Evolutionary conservation across 92 coral and sea anemone species (phyloP).

Genomic region (Palythoa heliodiscus): DNA sequence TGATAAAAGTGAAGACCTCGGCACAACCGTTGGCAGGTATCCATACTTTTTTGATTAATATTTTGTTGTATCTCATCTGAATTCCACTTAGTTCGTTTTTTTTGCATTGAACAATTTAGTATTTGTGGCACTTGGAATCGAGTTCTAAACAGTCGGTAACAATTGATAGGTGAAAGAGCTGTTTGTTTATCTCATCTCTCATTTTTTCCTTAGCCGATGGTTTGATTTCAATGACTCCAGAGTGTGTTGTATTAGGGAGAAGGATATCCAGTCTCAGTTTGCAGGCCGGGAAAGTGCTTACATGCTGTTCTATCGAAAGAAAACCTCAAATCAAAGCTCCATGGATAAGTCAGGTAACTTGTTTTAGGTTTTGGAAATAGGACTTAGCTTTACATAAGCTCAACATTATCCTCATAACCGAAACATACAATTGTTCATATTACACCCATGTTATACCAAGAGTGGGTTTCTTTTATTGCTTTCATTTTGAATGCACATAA

Average conservation of each 20-base stretch:
- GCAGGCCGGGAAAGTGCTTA: slow-evolving; percentile 88
- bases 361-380: background rate
- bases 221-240: slow-evolving; percentile 82
- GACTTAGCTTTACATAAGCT: background rate
- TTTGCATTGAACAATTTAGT: background rate
- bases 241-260: slow-evolving; percentile 65
- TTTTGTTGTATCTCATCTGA: no score
- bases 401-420: background rate
- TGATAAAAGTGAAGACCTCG: background rate
- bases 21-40: no score
- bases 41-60: no score
- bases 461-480: no score
- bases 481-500: no score
- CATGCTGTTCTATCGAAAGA: slow-evolving; percentile 80
- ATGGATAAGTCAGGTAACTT: slow-evolving; percentile 13
- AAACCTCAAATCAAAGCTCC: slow-evolving; percentile 6
- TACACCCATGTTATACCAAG: no score
- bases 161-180: no score
- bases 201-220: slow-evolving; percentile 46
- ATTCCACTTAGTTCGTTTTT: background rate
- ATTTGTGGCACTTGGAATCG: background rate
- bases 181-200: background rate
- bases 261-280: slow-evolving; percentile 77
- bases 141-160: no score
- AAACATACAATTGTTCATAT: no score